Conservation (phyloP, 2,797 vertebrate genomes). For the Threskiornis aethiopicus region DNA sequence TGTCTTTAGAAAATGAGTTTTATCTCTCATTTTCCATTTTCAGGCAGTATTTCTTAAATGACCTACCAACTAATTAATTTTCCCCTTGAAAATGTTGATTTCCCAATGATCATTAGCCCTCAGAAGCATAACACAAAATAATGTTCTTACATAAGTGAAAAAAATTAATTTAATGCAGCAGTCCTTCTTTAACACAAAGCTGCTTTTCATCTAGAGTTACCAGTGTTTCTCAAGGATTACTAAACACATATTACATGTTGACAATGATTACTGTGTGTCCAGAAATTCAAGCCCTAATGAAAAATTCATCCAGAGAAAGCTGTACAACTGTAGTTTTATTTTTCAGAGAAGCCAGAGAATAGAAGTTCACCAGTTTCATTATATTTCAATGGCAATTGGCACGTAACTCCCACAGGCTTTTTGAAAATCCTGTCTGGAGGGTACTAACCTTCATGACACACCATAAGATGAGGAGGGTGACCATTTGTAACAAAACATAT, state of each 20-base stretch:
- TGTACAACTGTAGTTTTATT: neutral
- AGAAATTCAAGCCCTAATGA: constrained; percentile 11
- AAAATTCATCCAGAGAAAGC: neutral
- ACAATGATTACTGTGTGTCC: neutral
- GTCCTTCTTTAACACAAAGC: neutral
- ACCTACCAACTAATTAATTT: constrained; percentile 25
- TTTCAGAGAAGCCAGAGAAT: neutral
- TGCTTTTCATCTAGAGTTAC: neutral
- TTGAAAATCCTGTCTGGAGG: neutral
- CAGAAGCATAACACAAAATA: neutral
- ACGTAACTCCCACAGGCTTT: neutral
- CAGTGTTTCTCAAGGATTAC: neutral
- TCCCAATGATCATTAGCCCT: neutral
- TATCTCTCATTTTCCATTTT: neutral
- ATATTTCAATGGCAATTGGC: neutral
- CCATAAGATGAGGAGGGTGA: neutral
- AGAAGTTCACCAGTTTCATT: neutral
- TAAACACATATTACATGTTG: neutral
- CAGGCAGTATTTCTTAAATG: neutral
- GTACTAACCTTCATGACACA: neutral
- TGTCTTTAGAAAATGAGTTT: neutral
- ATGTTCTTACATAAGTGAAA: neutral
- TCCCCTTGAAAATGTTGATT: neutral
- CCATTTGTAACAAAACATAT: neutral
- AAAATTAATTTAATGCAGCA: neutral